Evolutionary conservation across 2,113 vertebrate species (phyloP).

Genomic region (Motacilla tschutschensis): DNA sequence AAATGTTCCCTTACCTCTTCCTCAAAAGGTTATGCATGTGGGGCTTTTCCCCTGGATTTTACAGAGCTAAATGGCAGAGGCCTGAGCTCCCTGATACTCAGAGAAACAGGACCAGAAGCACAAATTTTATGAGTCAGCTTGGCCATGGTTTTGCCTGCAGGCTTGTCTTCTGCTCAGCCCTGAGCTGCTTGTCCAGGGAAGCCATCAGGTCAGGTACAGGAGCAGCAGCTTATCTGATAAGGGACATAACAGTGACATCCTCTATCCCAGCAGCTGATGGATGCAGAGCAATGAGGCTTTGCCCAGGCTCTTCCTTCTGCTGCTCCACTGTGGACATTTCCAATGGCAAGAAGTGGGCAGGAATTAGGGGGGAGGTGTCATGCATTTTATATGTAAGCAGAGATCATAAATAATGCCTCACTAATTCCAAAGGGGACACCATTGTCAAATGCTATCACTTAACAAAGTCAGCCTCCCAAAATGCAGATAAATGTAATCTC

Average conservation of each 20-base stretch:
- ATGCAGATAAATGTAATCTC: background rate
- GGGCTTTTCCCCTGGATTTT: background rate
- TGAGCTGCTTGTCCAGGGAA: background rate
- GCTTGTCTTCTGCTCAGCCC: background rate
- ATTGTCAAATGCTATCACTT: background rate
- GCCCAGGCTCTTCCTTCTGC: background rate
- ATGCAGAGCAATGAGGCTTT: background rate
- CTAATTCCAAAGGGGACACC: background rate
- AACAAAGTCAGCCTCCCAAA: background rate
- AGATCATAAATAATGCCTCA: background rate
- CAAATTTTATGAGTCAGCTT: background rate
- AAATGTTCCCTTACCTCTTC: background rate
- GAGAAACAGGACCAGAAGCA: background rate
- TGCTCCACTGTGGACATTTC: background rate
- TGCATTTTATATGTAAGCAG: background rate
- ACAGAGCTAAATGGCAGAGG: background rate
- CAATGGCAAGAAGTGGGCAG: background rate
- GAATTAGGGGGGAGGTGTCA: fast-evolving
- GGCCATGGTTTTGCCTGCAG: background rate
- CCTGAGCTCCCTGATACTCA: background rate
- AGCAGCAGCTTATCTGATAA: background rate
- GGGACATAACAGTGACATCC: background rate
- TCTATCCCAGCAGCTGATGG: background rate
- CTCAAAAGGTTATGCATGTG: background rate
- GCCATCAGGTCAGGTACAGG: background rate